Evolutionary conservation across 2,113 vertebrate genomes (phyloP), one percentile per base, ranked within the genome.

Genomic region (Telmatochromis sp.): DNA sequence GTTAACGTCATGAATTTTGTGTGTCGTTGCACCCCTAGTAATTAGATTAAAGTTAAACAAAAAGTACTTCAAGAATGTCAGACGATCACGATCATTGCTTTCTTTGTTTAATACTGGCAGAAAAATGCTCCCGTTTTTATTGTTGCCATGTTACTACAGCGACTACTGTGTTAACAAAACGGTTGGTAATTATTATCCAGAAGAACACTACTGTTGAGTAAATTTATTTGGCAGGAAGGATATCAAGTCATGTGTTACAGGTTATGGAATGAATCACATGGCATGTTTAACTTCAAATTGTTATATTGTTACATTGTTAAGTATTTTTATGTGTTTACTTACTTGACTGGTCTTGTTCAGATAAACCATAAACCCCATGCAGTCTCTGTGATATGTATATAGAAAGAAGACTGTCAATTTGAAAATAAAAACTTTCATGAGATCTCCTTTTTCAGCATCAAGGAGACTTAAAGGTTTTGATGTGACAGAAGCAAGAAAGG

Each of bases 131-230:
- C 45, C 1, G 0, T 21, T 82, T 49, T 23, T 13, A 37, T 31
- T 68, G 6, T 14, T 33, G 47, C 12, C 14, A 12, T 33, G 12
- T 49, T 26, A 40, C 63, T 58, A 1, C 37, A 14, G 73, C 2
- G 3, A n/a, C 23, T 42, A 14, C 35, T 5, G 15, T 51, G 80
- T 35, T 81, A 7, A 83, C 63, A 26, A 92, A 89, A 91, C 85
- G 40, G 81, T 28, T 1, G 6, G 26, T 85, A 91, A 94, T 91
- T 55, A 90, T 92, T 89, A 37, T 26, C 83, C 2, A 47, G 63
- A 73, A 6, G 40, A 45, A 9, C 26, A 33, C n/a, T 13, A 2
- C 40, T 35, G 14, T 21, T 19, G 13, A 26, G 53, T 4, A 13
- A 3, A 26, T 80, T 40, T 60, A 37, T 17, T 53, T 28, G 11